Evolutionary conservation across 2,888 invertebrate species (phyloP).

Genomic region (Hyppa rectilinea): DNA sequence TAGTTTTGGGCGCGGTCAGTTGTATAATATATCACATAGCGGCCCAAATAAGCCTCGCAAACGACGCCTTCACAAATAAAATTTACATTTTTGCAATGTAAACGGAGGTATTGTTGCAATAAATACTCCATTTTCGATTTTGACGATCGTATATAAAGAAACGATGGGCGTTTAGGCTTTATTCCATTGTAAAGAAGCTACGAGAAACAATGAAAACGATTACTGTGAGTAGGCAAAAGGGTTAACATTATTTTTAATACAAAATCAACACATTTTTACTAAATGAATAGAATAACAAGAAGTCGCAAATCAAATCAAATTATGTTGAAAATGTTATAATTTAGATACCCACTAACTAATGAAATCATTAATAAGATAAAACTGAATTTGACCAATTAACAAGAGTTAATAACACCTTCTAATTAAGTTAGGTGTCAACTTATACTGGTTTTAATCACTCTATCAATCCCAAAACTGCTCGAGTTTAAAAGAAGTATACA

Average conservation of each 20-base stretch:
- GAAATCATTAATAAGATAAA: too few relatives aligned
- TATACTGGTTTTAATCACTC: too few relatives aligned
- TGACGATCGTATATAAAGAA: conserved; percentile 85
- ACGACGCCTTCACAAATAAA: conserved; percentile 84
- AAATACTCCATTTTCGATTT: conserved; percentile 86
- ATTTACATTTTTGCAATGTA: conserved; percentile 86
- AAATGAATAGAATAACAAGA: not conserved
- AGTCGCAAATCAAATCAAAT: not conserved
- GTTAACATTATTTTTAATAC: not conserved
- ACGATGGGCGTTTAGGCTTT: conserved; percentile 72
- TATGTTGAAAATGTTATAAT: not conserved
- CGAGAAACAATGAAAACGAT: conserved; percentile 81
- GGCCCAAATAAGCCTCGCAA: conserved; percentile 81
- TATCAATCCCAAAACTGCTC: not conserved
- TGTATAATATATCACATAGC: conserved; percentile 79
- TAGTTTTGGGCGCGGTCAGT: conserved; percentile 74
- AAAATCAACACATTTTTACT: not conserved
- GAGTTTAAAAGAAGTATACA: not conserved
- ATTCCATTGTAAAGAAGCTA: conserved; percentile 78
- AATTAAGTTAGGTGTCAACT: not conserved
- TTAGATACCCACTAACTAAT: not conserved
- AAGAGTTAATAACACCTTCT: not conserved
- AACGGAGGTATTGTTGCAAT: conserved; percentile 81
- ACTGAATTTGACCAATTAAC: not conserved
- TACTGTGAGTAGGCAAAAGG: conserved; percentile 76